Conservation (phyloP, 2,113 vertebrate species). For the Ageneiosus marmoratus region DNA sequence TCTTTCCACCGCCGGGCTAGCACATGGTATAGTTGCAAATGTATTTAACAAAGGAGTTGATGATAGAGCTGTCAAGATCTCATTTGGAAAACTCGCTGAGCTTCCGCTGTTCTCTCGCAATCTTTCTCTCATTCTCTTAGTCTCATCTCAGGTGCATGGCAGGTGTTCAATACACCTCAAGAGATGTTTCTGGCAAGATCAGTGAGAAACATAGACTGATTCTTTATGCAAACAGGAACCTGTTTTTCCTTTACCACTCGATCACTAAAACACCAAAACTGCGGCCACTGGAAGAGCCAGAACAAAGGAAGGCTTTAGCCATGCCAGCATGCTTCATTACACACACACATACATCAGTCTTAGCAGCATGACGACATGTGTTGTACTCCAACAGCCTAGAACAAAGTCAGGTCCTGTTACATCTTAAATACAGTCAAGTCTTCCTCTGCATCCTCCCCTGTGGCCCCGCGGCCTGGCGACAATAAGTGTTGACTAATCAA, state of each 20-base stretch:
- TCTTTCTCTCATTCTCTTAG: neutral
- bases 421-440: slow-evolving; percentile 64
- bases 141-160: slow-evolving; percentile 29
- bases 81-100: slow-evolving; percentile 64
- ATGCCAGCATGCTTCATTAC: slow-evolving; percentile 31
- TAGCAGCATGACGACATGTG: slow-evolving; percentile 49
- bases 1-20: slow-evolving; percentile 50
- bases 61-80: slow-evolving; percentile 68
- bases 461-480: slow-evolving; percentile 72
- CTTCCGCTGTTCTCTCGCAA: slow-evolving; percentile 35
- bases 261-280: slow-evolving; percentile 32
- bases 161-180: slow-evolving; percentile 56
- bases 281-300: neutral
- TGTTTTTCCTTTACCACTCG: slow-evolving; percentile 31
- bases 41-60: slow-evolving; percentile 65
- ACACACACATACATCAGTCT: slow-evolving; percentile 16
- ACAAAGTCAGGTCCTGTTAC: slow-evolving; percentile 67
- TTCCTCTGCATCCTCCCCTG: slow-evolving; percentile 33
- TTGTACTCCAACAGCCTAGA: slow-evolving; percentile 59
- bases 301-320: neutral
- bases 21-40: slow-evolving; percentile 51
- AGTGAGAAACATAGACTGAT: slow-evolving; percentile 40
- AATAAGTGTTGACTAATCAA: slow-evolving; percentile 85
- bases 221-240: neutral
- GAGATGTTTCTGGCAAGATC: slow-evolving; percentile 54